A percentile compares a stretch with the other conserved stretches of the same genome.
Evolutionary conservation across 2,113 vertebrate genomes (phyloP).

Genomic region (rat (Rattus norvegicus)): DNA sequence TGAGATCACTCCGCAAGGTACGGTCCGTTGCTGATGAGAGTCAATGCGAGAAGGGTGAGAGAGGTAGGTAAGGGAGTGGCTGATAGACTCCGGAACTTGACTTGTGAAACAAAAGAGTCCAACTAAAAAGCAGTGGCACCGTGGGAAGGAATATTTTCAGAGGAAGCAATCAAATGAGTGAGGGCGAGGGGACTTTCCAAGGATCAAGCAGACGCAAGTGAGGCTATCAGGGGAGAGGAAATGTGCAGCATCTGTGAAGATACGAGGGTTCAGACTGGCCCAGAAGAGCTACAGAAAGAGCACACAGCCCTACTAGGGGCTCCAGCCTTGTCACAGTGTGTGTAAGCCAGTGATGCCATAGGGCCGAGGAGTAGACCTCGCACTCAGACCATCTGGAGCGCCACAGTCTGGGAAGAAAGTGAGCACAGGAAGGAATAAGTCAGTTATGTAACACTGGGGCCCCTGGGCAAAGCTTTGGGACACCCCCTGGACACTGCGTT

Average conservation of each 20-base stretch:
- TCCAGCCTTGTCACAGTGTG: not conserved
- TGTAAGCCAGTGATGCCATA: not conserved
- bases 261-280: not conserved
- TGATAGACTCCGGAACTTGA: not conserved
- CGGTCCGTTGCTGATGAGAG: not conserved
- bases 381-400: not conserved
- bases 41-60: too few species aligned
- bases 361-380: not conserved
- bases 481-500: not conserved
- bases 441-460: not conserved
- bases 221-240: not conserved
- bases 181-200: constrained; percentile 60
- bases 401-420: not conserved
- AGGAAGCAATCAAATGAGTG: constrained; percentile 58
- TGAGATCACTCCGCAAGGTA: not conserved
- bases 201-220: not conserved
- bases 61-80: not conserved
- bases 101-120: not conserved
- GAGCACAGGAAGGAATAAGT: not conserved
- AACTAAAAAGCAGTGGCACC: not conserved
- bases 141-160: constrained; percentile 28
- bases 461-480: not conserved
- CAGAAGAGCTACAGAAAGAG: not conserved
- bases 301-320: not conserved
- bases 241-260: not conserved